Evolutionary conservation across 2,797 vertebrate species (phyloP).

Genomic region (Hybognathus amarus): DNA sequence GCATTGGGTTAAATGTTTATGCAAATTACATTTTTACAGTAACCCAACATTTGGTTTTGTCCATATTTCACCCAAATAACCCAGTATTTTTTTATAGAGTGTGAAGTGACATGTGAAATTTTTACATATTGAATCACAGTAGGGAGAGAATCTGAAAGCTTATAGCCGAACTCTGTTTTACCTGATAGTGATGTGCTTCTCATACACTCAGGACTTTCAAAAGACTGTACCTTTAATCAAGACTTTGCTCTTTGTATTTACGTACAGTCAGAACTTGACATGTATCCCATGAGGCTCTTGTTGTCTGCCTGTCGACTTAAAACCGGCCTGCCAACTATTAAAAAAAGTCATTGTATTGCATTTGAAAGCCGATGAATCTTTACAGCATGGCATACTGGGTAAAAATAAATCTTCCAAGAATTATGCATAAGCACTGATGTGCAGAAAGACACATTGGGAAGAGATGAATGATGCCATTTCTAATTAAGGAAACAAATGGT

Average conservation of each 20-base stretch:
- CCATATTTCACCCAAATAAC: too few relatives aligned
- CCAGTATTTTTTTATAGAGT: too few relatives aligned
- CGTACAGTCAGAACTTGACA: neutral
- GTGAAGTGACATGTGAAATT: neutral
- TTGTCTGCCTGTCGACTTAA: constrained; percentile 32
- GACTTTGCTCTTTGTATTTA: constrained; percentile 12
- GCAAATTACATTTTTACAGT: too few relatives aligned
- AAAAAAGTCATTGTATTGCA: neutral
- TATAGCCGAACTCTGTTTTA: neutral
- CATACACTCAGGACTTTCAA: neutral
- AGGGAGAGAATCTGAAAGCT: neutral
- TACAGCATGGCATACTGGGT: neutral
- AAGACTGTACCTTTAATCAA: constrained; percentile 29
- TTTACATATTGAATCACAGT: neutral
- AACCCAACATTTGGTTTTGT: too few relatives aligned
- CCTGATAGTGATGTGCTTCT: constrained; percentile 13
- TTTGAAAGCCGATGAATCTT: neutral
- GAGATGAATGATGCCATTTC: neutral
- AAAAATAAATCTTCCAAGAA: constrained; percentile 27
- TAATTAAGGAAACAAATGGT: constrained; percentile 5
- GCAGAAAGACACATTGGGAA: neutral
- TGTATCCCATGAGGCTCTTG: constrained; percentile 10
- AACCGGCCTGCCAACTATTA: constrained; percentile 4
- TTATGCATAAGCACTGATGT: neutral
- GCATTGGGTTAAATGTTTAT: too few relatives aligned